These are phyloP conservation scores for Tholera decimalis DNA, from an alignment of 2,888 invertebrate genomes.

Conservation along the genomic window DNA sequence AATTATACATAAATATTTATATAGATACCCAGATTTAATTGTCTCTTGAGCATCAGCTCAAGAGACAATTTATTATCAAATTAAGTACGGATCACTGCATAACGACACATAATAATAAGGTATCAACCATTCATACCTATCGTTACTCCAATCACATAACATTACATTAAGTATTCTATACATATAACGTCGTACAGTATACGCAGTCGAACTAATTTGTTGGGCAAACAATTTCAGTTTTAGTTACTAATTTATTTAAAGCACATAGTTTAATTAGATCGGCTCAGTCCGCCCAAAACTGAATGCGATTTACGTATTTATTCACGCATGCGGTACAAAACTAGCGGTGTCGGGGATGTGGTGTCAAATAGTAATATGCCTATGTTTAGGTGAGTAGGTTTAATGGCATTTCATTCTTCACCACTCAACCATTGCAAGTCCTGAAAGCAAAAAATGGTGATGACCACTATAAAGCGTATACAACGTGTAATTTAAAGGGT, in stretches of 20 bases:
- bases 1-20: no score
- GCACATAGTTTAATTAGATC: slow-evolving; percentile 74
- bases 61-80: no score
- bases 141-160: slow-evolving; percentile 34
- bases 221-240: slow-evolving; percentile 67
- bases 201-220: slow-evolving; percentile 64
- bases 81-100: no score
- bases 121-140: slow-evolving; percentile 11
- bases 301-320: slow-evolving; percentile 57
- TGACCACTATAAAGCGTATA: no score
- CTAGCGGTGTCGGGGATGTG: slow-evolving; percentile 26
- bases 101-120: no score
- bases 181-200: slow-evolving; percentile 12
- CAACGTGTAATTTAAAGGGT: no score
- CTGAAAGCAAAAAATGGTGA: neutral
- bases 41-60: no score
- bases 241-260: slow-evolving; percentile 73
- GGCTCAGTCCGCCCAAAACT: slow-evolving; percentile 52
- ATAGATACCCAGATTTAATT: no score
- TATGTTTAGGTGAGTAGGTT: slow-evolving; percentile 4
- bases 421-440: neutral
- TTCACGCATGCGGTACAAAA: slow-evolving; percentile 49
- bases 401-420: neutral
- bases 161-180: slow-evolving; percentile 52
- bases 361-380: neutral